Evolutionary conservation across 2,113 vertebrate species (phyloP).

Genomic region (Ceyx margarethae): DNA sequence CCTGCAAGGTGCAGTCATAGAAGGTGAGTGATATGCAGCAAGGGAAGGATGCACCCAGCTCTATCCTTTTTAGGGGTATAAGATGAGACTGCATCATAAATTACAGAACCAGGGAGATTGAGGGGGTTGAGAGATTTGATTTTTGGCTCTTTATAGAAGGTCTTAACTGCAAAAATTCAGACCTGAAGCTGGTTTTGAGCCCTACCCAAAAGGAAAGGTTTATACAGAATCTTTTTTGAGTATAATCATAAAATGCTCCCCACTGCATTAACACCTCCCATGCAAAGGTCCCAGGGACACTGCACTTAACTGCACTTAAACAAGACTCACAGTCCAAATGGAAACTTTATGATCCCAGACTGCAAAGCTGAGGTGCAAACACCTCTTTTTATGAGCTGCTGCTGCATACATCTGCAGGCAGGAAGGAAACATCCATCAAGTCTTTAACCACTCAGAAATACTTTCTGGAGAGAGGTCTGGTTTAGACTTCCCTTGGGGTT

Average conservation of each 20-base stretch:
- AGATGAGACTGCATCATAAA: neutral
- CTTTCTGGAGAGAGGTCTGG: neutral
- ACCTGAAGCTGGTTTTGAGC: neutral
- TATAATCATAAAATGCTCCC: neutral
- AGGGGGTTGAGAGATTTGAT: neutral
- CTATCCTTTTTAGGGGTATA: neutral
- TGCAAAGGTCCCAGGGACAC: neutral
- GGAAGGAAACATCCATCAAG: slow-evolving; percentile 36
- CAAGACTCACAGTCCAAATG: neutral
- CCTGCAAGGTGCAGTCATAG: neutral
- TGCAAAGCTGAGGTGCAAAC: slow-evolving; percentile 36
- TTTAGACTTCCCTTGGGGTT: neutral
- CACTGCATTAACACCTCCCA: neutral
- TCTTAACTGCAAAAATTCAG: neutral
- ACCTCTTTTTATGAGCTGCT: slow-evolving; percentile 31
- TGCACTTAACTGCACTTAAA: neutral
- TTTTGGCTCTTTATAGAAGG: neutral
- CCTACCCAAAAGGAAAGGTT: neutral
- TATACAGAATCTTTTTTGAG: neutral
- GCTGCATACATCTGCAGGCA: neutral
- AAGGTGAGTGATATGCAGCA: neutral
- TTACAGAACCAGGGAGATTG: neutral
- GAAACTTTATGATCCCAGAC: neutral
- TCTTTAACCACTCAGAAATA: neutral
- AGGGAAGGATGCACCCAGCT: neutral